phyloP scores from a whole-genome alignment of 2,888 invertebrate genomes.

The Andrena dorsata region DNA sequence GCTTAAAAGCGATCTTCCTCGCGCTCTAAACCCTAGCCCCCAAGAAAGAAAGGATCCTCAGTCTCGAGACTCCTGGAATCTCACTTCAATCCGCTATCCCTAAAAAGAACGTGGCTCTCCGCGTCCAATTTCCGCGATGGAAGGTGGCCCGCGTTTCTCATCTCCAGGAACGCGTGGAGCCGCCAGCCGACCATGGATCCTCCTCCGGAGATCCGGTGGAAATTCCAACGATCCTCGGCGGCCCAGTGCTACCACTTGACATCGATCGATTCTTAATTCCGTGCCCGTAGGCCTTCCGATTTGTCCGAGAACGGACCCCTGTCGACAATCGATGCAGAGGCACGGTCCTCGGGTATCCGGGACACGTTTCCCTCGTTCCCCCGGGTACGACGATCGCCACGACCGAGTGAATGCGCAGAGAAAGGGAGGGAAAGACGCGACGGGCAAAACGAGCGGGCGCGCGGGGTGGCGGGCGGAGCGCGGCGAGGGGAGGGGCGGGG shows the following conservation, averaged over 20 bases:
- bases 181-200: background rate
- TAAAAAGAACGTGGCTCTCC: background rate
- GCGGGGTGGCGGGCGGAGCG: conserved; percentile 38
- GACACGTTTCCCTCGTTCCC: conserved; percentile 67
- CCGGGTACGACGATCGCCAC: conserved; percentile 64
- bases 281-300: conserved; percentile 55
- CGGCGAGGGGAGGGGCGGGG: conserved; percentile 35
- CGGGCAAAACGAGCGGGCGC: conserved; percentile 10
- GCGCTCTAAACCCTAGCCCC: no score
- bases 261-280: conserved; percentile 47
- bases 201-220: background rate
- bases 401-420: conserved; percentile 60
- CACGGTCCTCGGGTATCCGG: conserved; percentile 65
- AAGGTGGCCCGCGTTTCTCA: conserved; percentile 9
- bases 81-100: background rate
- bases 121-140: background rate
- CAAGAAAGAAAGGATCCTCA: no score
- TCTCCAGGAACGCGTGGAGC: conserved; percentile 17
- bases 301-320: conserved; percentile 41
- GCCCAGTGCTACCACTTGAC: conserved; percentile 8
- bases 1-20: no score
- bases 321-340: conserved; percentile 66
- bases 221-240: conserved; percentile 13
- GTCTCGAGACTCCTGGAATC: no score
- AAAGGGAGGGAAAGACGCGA: conserved; percentile 47